Conservation (phyloP, 2,888 invertebrate genomes). For the Carabus problematicus region DNA sequence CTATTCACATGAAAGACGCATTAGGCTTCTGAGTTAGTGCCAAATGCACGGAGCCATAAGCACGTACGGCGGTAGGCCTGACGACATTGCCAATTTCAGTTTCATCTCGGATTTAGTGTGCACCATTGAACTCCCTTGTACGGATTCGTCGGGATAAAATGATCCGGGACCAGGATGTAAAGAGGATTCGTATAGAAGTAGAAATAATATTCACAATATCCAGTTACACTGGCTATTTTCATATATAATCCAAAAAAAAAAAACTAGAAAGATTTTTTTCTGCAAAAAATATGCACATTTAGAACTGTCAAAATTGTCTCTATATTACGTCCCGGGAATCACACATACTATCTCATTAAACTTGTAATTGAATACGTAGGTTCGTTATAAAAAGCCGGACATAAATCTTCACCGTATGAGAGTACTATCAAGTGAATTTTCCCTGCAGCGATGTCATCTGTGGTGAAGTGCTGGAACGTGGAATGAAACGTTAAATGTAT, state of each 20-base stretch:
- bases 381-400: no score
- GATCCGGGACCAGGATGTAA: slow-evolving; percentile 4
- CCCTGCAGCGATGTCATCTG: slow-evolving; percentile 1
- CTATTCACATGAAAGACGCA: slow-evolving; percentile 8
- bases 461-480: slow-evolving; percentile 10
- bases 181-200: background rate
- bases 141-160: slow-evolving; percentile 2
- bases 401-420: no score
- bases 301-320: no score
- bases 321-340: no score
- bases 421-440: no score
- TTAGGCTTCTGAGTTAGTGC: background rate
- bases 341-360: no score
- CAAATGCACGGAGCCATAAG: slow-evolving; percentile 3
- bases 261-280: no score
- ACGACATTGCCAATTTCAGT: slow-evolving; percentile 25
- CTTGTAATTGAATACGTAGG: no score
- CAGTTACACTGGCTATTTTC: no score
- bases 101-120: slow-evolving; percentile 25
- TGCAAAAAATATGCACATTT: no score
- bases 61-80: background rate
- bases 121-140: slow-evolving; percentile 10
- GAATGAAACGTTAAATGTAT: slow-evolving; percentile 19
- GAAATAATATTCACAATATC: no score
- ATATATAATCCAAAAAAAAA: no score